Percentiles rank a stretch among this genome's conserved stretches.
Conservation (phyloP, 2,797 vertebrate species). For the Lindbergichthys nudifrons region DNA sequence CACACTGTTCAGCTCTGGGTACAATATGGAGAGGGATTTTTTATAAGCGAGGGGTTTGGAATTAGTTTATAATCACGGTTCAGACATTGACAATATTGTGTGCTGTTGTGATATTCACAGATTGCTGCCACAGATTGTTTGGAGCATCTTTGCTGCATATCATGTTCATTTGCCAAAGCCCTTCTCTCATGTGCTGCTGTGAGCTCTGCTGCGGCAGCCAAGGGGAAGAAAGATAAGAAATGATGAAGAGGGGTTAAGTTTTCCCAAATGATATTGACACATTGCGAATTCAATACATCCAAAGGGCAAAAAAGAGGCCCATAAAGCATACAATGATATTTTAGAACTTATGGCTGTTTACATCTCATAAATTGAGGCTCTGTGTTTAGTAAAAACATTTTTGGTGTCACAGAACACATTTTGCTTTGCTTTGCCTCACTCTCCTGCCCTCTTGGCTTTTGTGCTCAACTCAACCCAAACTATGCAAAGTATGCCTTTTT, state of each 20-base stretch:
- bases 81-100: conserved; percentile 4
- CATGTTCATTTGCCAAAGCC: conserved; percentile 13
- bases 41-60: conserved; percentile 10
- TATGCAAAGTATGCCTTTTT: conserved; percentile 15
- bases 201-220: conserved; percentile 17
- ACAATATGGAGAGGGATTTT: conserved; percentile 22
- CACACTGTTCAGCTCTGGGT: conserved; percentile 14
- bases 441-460: conserved; percentile 15
- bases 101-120: conserved; percentile 9
- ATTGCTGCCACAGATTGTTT: background rate
- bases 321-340: background rate
- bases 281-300: no score
- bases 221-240: conserved; percentile 30
- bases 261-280: no score
- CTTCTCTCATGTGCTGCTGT: conserved; percentile 10
- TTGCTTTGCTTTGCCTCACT: background rate
- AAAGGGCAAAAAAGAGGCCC: no score
- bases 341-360: background rate
- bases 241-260: conserved; percentile 6
- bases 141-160: conserved; percentile 14
- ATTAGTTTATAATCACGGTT: conserved; percentile 33
- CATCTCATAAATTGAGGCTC: background rate
- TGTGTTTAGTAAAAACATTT: background rate
- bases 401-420: conserved; percentile 12
- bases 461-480: conserved; percentile 34